phyloP scores from a whole-genome alignment of 2,113 vertebrate genomes.

The Hiodon tergisus region DNA sequence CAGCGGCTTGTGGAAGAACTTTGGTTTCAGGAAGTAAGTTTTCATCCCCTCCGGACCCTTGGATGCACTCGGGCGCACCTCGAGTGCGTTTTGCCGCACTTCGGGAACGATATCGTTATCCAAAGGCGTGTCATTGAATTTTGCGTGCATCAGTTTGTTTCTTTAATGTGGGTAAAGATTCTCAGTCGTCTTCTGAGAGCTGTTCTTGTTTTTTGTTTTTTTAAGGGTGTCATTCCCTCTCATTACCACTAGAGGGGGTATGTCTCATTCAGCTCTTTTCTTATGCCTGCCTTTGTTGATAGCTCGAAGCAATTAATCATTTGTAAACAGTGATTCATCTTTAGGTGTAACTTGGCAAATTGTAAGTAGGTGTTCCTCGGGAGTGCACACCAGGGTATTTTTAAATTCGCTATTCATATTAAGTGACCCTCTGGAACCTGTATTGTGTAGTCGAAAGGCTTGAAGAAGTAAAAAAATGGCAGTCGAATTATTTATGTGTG shows the following conservation, averaged over 20 bases:
- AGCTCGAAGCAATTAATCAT: conserved; percentile 13
- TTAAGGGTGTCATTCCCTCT: background rate
- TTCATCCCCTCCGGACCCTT: background rate
- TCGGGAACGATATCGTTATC: no score
- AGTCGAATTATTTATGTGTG: background rate
- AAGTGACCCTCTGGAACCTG: no score
- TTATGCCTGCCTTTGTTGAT: background rate
- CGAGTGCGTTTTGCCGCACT: no score
- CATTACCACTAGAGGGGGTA: background rate
- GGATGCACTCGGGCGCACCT: no score
- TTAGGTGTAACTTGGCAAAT: conserved; percentile 10
- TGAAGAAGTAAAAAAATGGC: no score
- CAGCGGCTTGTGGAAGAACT: conserved; percentile 82
- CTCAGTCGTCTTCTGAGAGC: no score
- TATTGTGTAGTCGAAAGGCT: no score
- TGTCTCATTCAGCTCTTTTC: background rate
- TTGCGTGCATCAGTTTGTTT: no score
- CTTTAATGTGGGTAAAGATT: no score
- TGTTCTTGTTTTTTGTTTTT: no score
- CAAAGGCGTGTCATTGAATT: no score
- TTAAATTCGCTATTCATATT: no score
- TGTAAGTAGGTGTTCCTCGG: background rate
- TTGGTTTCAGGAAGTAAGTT: conserved; percentile 79
- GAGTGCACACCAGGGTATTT: background rate
- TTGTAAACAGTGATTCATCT: conserved; percentile 12